Base-by-base conservation (phyloP, 2,797 vertebrate species). In the Eupleurogrammus muticus region DNA sequence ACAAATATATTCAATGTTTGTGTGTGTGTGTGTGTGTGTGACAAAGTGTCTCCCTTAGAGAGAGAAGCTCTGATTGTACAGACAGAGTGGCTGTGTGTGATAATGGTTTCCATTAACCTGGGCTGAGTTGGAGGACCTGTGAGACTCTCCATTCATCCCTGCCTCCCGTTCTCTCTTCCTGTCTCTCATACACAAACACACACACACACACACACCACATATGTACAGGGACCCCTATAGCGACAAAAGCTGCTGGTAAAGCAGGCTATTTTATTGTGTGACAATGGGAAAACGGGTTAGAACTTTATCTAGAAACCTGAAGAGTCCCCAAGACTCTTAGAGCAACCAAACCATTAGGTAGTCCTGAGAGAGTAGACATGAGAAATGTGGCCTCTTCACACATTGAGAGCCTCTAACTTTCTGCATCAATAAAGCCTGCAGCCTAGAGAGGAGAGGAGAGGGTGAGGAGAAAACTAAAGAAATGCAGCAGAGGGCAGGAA, bases 51-150 rank as follows among this genome's bases (percentile, higher is more conserved):
- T 89, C 73, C 76, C 84, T 83, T 46, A 16, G 80, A 89, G 77
- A 89, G 84, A 68, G 81, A 79, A 71, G 55, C 82, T 83, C 70
- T 87, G 87, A 88, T 89, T 84, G 88, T 87, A 77, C 86, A 89
- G 84, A 91, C 85, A 75, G 87, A 89, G 84, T 86, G 87, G 84
- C 87, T 87, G 83, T 87, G 89, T 90, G 90, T 90, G 89, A 91
- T 92, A 91, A 90, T 91, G 87, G 87, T 90, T 92, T 93, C 92
- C 91, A 93, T 93, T 93, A 92, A 92, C 90, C 90, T 89, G 84
- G 77, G 87, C 81, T 87, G 86, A 88, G 91, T 73, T 83, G 83
- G 73, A 80, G 79, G 87, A 91, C 90, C 91, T 86, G 66, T 59
- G 89, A 90, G 91, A 91, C 89, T 87, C 79, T 86, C 73, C 82